These are phyloP conservation scores for Drosophila prostipennis DNA, from an alignment of 2,888 invertebrate genomes.

Conservation along the genomic window DNA sequence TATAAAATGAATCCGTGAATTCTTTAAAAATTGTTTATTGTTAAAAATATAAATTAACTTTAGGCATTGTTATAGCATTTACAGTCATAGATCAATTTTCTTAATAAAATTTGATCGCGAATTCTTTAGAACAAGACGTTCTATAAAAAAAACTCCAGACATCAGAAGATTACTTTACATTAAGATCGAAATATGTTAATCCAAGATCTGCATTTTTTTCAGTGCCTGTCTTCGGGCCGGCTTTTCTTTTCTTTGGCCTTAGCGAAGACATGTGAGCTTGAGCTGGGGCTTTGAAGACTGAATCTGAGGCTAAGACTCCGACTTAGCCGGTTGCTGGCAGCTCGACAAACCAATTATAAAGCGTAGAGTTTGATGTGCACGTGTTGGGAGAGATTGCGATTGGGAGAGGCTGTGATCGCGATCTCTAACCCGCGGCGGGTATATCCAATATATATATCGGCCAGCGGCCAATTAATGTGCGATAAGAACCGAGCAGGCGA, in stretches of 20 bases:
- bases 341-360: slow-evolving; percentile 72
- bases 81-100: no score
- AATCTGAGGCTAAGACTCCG: slow-evolving; percentile 22
- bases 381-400: slow-evolving; percentile 49
- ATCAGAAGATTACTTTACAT: no score
- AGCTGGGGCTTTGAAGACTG: slow-evolving; percentile 30
- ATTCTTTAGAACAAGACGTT: no score
- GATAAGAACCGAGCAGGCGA: slow-evolving; percentile 28
- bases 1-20: no score
- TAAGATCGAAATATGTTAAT: no score
- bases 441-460: slow-evolving; percentile 26
- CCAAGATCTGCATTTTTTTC: neutral
- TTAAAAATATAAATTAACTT: no score
- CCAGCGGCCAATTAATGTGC: slow-evolving; percentile 26
- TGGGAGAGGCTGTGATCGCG: slow-evolving; percentile 30
- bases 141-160: no score
- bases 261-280: slow-evolving; percentile 31
- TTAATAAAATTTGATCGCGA: no score
- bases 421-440: slow-evolving; percentile 36
- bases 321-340: slow-evolving; percentile 56
- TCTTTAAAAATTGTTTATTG: neutral
- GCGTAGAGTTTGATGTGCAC: slow-evolving; percentile 61
- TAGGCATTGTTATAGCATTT: no score
- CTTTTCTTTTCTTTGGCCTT: slow-evolving; percentile 27
- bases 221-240: slow-evolving; percentile 9